A percentile compares a stretch with the other conserved stretches of the same genome.
phyloP scores from a whole-genome alignment of 1,140 invertebrate species.

The Lerema accius region DNA sequence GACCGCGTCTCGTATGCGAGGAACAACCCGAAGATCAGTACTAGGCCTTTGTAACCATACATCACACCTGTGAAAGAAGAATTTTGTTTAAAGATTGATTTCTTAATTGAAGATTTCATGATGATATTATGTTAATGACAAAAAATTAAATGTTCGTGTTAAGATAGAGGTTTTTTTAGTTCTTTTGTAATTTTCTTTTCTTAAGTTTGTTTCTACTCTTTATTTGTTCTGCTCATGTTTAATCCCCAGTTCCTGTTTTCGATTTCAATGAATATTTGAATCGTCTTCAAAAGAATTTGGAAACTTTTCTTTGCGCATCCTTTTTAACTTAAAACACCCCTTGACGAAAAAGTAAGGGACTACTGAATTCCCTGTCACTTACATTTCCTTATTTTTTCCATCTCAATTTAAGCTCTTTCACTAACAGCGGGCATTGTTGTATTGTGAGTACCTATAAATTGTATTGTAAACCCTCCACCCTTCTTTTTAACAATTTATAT shows the following conservation, averaged over 20 bases:
- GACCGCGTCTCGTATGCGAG: constrained; percentile 98
- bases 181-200: no score
- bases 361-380: not conserved
- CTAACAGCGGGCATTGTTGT: not conserved
- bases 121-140: no score
- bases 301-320: not conserved
- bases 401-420: not conserved
- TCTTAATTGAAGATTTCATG: no score
- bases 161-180: no score
- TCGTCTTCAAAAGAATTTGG: not conserved
- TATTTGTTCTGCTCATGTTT: no score
- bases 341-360: not conserved
- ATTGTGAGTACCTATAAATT: not conserved
- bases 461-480: not conserved
- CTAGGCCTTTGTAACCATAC: constrained; percentile 98
- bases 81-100: not conserved
- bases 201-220: no score
- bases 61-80: constrained; percentile 89
- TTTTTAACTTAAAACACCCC: not conserved
- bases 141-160: no score
- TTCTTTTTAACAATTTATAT: not conserved
- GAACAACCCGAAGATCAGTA: constrained; percentile 98
- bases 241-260: no score
- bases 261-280: no score
- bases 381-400: not conserved